Conservation (phyloP, 2,888 invertebrate species). For the Cinara cedri region DNA sequence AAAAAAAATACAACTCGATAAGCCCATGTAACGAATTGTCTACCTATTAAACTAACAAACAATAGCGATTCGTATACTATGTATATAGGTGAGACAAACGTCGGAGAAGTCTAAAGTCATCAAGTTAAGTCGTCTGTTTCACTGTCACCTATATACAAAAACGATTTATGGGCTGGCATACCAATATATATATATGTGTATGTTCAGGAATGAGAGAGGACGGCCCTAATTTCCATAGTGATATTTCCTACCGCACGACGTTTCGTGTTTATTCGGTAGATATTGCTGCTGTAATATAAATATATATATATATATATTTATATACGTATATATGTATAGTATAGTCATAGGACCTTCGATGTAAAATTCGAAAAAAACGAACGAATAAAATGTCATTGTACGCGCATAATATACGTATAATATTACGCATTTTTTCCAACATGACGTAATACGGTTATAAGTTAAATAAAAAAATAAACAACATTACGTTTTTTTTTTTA, state of each 20-base stretch:
- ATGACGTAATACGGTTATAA: too few relatives aligned
- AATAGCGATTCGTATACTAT: not conserved
- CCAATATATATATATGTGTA: too few relatives aligned
- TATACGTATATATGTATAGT: not conserved
- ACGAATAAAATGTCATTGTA: not conserved
- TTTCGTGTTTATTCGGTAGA: constrained; percentile 31
- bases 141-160: constrained; percentile 27
- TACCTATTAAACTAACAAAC: constrained; percentile 43
- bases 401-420: not conserved
- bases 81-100: constrained; percentile 28
- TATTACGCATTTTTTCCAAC: too few relatives aligned
- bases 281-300: constrained; percentile 6
- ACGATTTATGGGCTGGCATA: constrained; percentile 22
- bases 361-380: not conserved
- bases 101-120: constrained; percentile 49
- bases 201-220: not conserved
- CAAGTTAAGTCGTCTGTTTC: constrained; percentile 49
- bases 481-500: too few relatives aligned
- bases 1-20: constrained; percentile 24
- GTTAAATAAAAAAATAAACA: too few relatives aligned
- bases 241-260: constrained; percentile 34
- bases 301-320: not conserved
- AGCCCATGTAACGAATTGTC: constrained; percentile 34
- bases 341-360: not conserved
- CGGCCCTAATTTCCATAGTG: constrained; percentile 52